A percentile compares a stretch with the other conserved stretches of the same genome.
Evolutionary conservation across 1,140 invertebrate species (phyloP).

Genomic region (Cydia fagiglandana): DNA sequence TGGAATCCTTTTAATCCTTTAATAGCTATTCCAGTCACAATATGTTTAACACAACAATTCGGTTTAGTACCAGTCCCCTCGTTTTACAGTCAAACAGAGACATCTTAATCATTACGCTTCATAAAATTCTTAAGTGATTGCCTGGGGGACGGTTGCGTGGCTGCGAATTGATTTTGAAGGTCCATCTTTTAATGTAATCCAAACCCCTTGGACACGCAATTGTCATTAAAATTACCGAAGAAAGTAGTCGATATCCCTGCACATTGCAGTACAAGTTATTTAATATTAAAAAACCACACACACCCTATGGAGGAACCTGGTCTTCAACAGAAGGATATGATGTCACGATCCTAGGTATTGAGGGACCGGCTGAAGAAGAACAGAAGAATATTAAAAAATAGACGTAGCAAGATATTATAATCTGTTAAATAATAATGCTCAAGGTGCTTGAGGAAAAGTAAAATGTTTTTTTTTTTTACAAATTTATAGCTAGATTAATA

Average conservation of each 20-base stretch:
- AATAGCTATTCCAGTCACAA: constrained; percentile 73
- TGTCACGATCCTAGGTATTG: too few species aligned
- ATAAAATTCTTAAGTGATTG: constrained; percentile 78
- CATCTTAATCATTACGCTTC: constrained; percentile 78
- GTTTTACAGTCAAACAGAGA: constrained; percentile 67
- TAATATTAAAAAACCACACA: too few species aligned
- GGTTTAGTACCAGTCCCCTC: constrained; percentile 50
- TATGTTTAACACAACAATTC: constrained; percentile 63
- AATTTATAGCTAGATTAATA: not conserved
- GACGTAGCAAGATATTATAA: too few species aligned
- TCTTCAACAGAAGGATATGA: too few species aligned
- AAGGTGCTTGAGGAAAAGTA: not conserved
- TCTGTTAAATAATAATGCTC: not conserved
- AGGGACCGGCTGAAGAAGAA: too few species aligned
- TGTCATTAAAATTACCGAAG: constrained; percentile 15
- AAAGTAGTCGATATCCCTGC: not conserved
- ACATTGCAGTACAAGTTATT: too few species aligned
- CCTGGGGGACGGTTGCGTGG: constrained; percentile 69
- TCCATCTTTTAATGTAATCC: constrained; percentile 65
- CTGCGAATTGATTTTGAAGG: constrained; percentile 69
- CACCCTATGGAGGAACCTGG: too few species aligned
- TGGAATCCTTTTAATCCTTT: constrained; percentile 61
- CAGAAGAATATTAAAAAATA: too few species aligned
- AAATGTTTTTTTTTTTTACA: not conserved
- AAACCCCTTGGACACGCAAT: constrained; percentile 18